These are phyloP conservation scores for Bovichtus variegatus DNA, from an alignment of 2,797 vertebrate genomes.

Conservation along the genomic window DNA sequence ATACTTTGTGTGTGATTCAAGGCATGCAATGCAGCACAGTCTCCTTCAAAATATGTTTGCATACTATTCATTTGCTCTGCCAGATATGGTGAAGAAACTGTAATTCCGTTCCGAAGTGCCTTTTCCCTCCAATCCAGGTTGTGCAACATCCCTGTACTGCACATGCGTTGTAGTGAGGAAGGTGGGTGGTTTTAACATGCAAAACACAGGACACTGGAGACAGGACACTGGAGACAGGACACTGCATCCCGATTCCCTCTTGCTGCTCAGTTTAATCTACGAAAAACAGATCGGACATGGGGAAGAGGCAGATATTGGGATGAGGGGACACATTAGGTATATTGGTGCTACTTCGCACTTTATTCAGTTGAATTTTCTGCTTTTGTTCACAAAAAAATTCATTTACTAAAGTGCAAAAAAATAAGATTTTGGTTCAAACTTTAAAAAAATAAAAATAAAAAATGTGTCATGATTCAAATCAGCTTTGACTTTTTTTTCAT, in stretches of 20 bases:
- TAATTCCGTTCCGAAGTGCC: not conserved
- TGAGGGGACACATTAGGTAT: no score
- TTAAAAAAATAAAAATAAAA: no score
- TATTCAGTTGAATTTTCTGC: not conserved
- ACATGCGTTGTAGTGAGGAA: not conserved
- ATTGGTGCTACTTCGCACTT: not conserved
- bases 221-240: not conserved
- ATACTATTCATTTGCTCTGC: not conserved
- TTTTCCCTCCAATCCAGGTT: not conserved
- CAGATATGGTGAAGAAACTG: not conserved
- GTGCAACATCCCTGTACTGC: not conserved
- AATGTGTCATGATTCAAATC: not conserved
- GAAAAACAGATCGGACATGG: not conserved
- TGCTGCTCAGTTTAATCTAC: not conserved
- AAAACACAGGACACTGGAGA: not conserved
- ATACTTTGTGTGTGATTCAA: slow-evolving; percentile 1
- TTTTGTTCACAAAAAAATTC: not conserved
- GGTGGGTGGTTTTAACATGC: not conserved
- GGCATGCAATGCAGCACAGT: not conserved
- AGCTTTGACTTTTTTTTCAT: not conserved
- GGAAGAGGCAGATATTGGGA: not conserved
- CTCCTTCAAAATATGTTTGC: not conserved
- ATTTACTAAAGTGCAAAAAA: not conserved
- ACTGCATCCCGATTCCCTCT: not conserved
- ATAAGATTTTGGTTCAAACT: not conserved